Evolutionary conservation across 2,888 invertebrate genomes (phyloP).

Genomic region (Napeogenes inachia): DNA sequence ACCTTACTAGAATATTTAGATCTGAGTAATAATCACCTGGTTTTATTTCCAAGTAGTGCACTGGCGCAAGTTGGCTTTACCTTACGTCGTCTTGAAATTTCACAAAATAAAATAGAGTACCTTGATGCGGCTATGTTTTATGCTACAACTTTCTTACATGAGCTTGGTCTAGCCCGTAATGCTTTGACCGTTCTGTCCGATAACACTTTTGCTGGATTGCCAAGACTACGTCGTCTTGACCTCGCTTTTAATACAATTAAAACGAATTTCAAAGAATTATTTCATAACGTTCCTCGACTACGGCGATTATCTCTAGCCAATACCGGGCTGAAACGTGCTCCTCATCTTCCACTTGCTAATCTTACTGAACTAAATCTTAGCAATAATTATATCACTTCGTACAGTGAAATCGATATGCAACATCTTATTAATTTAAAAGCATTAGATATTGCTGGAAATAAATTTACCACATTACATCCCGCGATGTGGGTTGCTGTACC

Average conservation of each 20-base stretch:
- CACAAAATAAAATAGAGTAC: slow-evolving; percentile 86
- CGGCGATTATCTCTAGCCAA: slow-evolving; percentile 82
- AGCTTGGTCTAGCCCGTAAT: slow-evolving; percentile 84
- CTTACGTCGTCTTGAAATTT: slow-evolving; percentile 83
- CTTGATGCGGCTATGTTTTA: slow-evolving; percentile 88
- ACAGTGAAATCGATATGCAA: slow-evolving; percentile 80
- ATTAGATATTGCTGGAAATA: slow-evolving; percentile 83
- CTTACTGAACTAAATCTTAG: slow-evolving; percentile 85
- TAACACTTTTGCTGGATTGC: slow-evolving; percentile 86
- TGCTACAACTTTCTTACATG: slow-evolving; percentile 81
- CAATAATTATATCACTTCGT: slow-evolving; percentile 81
- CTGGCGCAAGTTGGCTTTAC: slow-evolving; percentile 86
- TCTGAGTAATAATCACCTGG: slow-evolving; percentile 83
- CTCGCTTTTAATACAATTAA: slow-evolving; percentile 85
- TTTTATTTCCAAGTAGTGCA: slow-evolving; percentile 83
- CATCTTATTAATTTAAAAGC: slow-evolving; percentile 80
- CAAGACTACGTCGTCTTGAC: slow-evolving; percentile 83
- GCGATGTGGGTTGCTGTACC: slow-evolving; percentile 81
- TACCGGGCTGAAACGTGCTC: slow-evolving; percentile 82
- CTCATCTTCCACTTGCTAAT: slow-evolving; percentile 80
- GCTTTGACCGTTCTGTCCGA: slow-evolving; percentile 87
- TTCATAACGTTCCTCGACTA: slow-evolving; percentile 85
- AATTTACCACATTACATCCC: slow-evolving; percentile 81
- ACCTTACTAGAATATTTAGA: slow-evolving; percentile 86
- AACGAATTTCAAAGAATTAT: slow-evolving; percentile 87